phyloP scores from a whole-genome alignment of 2,888 invertebrate species.

The Bugulina stolonifera region DNA sequence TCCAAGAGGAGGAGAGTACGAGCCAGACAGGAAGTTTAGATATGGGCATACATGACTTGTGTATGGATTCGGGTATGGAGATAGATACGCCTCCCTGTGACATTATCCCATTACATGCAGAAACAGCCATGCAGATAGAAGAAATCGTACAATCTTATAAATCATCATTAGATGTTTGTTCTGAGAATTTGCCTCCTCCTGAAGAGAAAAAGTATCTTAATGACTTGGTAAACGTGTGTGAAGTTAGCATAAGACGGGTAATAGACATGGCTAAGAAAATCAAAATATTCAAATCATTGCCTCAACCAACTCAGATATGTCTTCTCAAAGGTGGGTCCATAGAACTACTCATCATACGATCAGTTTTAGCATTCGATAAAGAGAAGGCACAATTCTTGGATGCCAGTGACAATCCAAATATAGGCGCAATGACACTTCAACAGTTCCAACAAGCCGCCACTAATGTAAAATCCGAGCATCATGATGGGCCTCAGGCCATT shows the following conservation, averaged over 20 bases:
- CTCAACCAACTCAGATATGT: conserved; percentile 84
- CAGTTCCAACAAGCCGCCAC: conserved; percentile 19
- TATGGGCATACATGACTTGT: not conserved
- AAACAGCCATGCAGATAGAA: conserved; percentile 43
- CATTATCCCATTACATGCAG: conserved; percentile 32
- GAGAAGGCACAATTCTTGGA: conserved; percentile 30
- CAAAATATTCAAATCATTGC: conserved; percentile 79
- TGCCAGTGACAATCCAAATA: conserved; percentile 13
- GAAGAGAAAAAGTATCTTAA: conserved; percentile 35
- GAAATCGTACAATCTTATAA: conserved; percentile 48
- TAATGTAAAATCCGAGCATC: not conserved
- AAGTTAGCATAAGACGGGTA: conserved; percentile 64
- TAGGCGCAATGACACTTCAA: not conserved
- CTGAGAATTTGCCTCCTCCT: conserved; percentile 42
- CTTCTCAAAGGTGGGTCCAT: conserved; percentile 63
- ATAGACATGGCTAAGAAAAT: conserved; percentile 60
- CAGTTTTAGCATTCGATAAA: conserved; percentile 53
- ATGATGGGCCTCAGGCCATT: conserved; percentile 27
- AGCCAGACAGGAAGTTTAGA: conserved; percentile 15
- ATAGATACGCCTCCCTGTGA: conserved; percentile 16
- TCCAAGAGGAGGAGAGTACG: conserved; percentile 13
- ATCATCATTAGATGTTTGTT: conserved; percentile 47
- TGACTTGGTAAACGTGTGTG: conserved; percentile 45
- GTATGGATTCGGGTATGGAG: conserved; percentile 24
- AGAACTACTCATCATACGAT: conserved; percentile 54